Evolutionary conservation across 2,113 vertebrate genomes (phyloP).

Genomic region (Platichthys flesus): DNA sequence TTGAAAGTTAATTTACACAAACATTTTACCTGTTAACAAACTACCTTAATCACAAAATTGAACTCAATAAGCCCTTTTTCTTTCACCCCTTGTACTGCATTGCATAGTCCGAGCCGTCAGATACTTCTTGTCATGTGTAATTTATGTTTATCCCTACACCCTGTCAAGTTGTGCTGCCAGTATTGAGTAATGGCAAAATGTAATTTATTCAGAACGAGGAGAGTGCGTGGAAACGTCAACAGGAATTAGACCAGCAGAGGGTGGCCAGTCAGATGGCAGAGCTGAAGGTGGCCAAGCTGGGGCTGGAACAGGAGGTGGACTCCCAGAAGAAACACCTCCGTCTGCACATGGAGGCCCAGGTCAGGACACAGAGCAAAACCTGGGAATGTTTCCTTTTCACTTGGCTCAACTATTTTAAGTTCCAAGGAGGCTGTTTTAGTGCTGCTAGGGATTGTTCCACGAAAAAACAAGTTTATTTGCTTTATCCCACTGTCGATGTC

Average conservation of each 20-base stretch:
- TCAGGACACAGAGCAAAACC: slow-evolving; percentile 53
- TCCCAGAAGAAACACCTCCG: slow-evolving; percentile 87
- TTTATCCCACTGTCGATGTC: not conserved
- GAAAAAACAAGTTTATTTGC: not conserved
- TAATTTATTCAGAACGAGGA: slow-evolving; percentile 85
- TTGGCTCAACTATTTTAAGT: not conserved
- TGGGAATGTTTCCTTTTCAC: not conserved
- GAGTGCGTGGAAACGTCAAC: slow-evolving; percentile 82
- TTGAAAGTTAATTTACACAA: too few relatives aligned
- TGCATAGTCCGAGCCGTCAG: not conserved
- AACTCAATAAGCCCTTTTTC: not conserved
- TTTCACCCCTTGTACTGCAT: not conserved
- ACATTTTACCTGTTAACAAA: too few relatives aligned
- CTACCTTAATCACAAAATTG: not conserved
- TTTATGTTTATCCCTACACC: not conserved
- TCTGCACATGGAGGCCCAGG: slow-evolving; percentile 89
- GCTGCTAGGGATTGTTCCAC: not conserved
- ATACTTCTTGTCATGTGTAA: not conserved
- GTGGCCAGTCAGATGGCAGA: slow-evolving; percentile 88
- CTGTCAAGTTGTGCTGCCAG: not conserved
- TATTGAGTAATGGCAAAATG: slow-evolving; percentile 8
- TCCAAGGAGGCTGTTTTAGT: not conserved
- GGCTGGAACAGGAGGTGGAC: slow-evolving; percentile 87
- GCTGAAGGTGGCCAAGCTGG: slow-evolving; percentile 85
- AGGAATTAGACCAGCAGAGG: slow-evolving; percentile 85